These are phyloP conservation scores for Drosophila imparisetae DNA, from an alignment of 2,888 invertebrate genomes.

Conservation along the genomic window DNA sequence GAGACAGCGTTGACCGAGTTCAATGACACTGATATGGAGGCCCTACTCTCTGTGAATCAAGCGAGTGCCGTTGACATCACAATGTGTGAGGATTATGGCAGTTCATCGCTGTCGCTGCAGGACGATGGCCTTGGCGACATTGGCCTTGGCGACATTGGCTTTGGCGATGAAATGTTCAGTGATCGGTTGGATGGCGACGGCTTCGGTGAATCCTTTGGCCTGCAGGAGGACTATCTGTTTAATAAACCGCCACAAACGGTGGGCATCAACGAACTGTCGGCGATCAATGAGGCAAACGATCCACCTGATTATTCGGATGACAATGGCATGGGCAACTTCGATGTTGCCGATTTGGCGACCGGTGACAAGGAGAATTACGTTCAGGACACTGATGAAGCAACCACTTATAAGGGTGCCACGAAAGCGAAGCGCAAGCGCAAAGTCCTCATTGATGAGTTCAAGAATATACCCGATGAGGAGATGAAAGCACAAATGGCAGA, in stretches of 20 bases:
- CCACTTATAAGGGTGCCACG: conserved; percentile 93
- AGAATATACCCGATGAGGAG: conserved; percentile 99
- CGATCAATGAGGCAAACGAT: conserved; percentile 84
- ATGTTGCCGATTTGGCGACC: conserved; percentile 88
- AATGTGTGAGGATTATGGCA: conserved; percentile 98
- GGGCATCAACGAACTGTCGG: conserved; percentile 35
- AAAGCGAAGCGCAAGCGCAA: conserved; percentile 97
- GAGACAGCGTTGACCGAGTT: conserved; percentile 98
- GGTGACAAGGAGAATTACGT: conserved; percentile 55
- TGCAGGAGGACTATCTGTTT: conserved; percentile 94
- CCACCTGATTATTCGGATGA: conserved; percentile 88
- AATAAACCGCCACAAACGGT: conserved; percentile 90
- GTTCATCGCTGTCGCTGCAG: conserved; percentile 93
- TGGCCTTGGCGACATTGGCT: too few species aligned
- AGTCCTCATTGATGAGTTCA: conserved; percentile 98
- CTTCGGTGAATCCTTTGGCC: conserved; percentile 94
- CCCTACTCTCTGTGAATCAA: conserved; percentile 98
- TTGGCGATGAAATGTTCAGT: conserved; percentile 83
- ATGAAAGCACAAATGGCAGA: conserved; percentile 99
- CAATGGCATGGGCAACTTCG: conserved; percentile 89
- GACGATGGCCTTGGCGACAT: conserved; percentile 94
- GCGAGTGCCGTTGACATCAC: conserved; percentile 99
- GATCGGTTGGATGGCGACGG: conserved; percentile 89
- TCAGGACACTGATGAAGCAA: conserved; percentile 84
- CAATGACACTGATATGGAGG: conserved; percentile 98